Percentiles rank a stretch among this genome's conserved stretches.
phyloP scores from a whole-genome alignment of 2,888 invertebrate genomes.

The Byasa hedistus region DNA sequence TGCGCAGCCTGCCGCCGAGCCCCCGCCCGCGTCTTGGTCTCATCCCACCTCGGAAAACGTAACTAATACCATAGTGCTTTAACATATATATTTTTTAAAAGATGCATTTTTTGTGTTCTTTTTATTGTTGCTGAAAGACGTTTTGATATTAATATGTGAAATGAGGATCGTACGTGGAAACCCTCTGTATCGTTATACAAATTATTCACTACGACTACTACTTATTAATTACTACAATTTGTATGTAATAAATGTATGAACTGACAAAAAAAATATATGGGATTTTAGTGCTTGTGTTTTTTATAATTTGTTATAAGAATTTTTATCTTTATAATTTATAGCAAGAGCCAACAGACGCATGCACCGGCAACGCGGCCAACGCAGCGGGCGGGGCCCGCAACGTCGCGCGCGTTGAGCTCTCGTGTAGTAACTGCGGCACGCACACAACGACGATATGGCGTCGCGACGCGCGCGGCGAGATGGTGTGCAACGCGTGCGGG shows the following conservation, averaged over 20 bases:
- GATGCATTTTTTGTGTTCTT: too few species aligned
- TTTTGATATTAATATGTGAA: too few species aligned
- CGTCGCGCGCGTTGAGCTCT: slow-evolving; percentile 86
- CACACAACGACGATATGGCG: slow-evolving; percentile 98
- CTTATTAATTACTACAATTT: too few species aligned
- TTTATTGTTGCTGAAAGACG: too few species aligned
- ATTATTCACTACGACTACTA: too few species aligned
- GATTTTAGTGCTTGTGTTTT: neutral
- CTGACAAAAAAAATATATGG: too few species aligned
- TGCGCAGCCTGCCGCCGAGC: slow-evolving; percentile 67
- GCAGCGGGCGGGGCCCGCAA: slow-evolving; percentile 37
- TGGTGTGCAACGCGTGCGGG: slow-evolving; percentile 99
- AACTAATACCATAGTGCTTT: slow-evolving; percentile 33
- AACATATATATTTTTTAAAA: too few species aligned
- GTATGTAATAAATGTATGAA: too few species aligned
- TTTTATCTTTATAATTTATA: neutral
- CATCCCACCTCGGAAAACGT: slow-evolving; percentile 50
- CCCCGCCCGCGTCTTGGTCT: slow-evolving; percentile 40
- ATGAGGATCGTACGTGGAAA: too few species aligned
- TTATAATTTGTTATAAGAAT: neutral
- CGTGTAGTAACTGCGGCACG: slow-evolving; percentile 98
- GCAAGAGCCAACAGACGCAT: slow-evolving; percentile 33
- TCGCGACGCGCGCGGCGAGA: slow-evolving; percentile 96
- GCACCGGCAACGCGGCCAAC: slow-evolving; percentile 34
- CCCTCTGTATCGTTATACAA: too few species aligned